These are phyloP conservation scores for Argopecten irradians DNA, from an alignment of 1,140 invertebrate genomes.

Conservation along the genomic window DNA sequence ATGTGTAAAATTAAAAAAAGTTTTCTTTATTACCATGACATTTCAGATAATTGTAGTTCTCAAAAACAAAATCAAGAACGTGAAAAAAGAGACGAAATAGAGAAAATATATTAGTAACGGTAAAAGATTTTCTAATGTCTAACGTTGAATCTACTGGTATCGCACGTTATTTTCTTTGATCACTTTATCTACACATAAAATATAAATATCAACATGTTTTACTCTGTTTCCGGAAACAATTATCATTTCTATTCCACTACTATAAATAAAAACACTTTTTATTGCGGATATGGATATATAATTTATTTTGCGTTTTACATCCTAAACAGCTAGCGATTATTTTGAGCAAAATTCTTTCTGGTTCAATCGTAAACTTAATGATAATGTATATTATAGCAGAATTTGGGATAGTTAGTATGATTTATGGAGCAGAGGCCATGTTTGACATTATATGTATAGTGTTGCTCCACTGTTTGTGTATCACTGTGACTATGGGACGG, in stretches of 20 bases:
- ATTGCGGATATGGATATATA: neutral
- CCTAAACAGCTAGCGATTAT: neutral
- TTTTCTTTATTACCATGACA: too few species aligned
- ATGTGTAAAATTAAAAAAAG: too few species aligned
- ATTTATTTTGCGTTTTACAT: neutral
- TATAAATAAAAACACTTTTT: neutral
- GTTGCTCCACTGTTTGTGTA: neutral
- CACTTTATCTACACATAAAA: neutral
- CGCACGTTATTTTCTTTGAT: neutral
- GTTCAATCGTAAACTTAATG: conserved; percentile 11
- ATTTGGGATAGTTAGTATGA: neutral
- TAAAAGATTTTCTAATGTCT: too few species aligned
- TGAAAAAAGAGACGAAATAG: too few species aligned
- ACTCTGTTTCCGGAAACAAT: neutral
- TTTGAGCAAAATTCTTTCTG: conserved; percentile 2
- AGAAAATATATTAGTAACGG: too few species aligned
- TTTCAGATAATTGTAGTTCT: too few species aligned
- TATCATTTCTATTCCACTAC: neutral
- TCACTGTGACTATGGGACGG: too few species aligned
- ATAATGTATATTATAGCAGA: neutral
- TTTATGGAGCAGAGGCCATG: neutral
- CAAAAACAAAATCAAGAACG: too few species aligned
- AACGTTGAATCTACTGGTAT: neutral
- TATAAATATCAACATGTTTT: neutral
- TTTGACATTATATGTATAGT: neutral